Evolutionary conservation across 2,888 invertebrate genomes (phyloP).

Genomic region (Eubasilissa splendida): DNA sequence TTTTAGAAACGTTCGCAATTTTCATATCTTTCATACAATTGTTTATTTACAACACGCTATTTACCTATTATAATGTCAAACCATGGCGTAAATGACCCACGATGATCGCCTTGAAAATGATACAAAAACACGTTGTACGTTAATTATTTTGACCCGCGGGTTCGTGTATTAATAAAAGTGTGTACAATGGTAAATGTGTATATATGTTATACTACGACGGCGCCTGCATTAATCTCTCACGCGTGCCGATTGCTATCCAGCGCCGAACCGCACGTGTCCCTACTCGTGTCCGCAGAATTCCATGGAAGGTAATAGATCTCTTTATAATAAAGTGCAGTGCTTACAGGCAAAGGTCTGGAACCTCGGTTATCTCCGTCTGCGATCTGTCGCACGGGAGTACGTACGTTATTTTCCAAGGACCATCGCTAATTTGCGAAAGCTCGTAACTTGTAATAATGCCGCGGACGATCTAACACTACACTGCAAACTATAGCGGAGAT

Average conservation of each 20-base stretch:
- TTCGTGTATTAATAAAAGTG: too few relatives aligned
- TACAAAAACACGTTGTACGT: too few relatives aligned
- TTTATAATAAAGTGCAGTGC: constrained; percentile 42
- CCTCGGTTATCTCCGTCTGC: constrained; percentile 50
- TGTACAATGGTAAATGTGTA: too few relatives aligned
- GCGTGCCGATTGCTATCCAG: constrained; percentile 29
- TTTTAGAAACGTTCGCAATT: too few relatives aligned
- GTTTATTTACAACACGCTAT: too few relatives aligned
- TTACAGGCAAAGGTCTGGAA: constrained; percentile 15
- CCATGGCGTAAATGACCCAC: too few relatives aligned
- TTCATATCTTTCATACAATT: too few relatives aligned
- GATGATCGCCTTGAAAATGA: too few relatives aligned
- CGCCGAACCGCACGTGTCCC: constrained; percentile 1
- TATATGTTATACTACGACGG: too few relatives aligned
- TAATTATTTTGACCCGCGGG: too few relatives aligned
- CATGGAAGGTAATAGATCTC: constrained; percentile 36
- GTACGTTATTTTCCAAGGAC: constrained; percentile 3
- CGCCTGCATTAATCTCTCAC: constrained; percentile 27
- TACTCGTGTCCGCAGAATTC: neutral
- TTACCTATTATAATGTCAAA: too few relatives aligned
- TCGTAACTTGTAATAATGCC: constrained; percentile 36
- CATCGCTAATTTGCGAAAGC: constrained; percentile 38
- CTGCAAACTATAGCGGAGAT: constrained; percentile 14
- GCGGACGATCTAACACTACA: constrained; percentile 12
- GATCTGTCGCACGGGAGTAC: constrained; percentile 38